These are phyloP conservation scores for Trichoplusia ni DNA, from an alignment of 1,140 invertebrate genomes.

Conservation along the genomic window DNA sequence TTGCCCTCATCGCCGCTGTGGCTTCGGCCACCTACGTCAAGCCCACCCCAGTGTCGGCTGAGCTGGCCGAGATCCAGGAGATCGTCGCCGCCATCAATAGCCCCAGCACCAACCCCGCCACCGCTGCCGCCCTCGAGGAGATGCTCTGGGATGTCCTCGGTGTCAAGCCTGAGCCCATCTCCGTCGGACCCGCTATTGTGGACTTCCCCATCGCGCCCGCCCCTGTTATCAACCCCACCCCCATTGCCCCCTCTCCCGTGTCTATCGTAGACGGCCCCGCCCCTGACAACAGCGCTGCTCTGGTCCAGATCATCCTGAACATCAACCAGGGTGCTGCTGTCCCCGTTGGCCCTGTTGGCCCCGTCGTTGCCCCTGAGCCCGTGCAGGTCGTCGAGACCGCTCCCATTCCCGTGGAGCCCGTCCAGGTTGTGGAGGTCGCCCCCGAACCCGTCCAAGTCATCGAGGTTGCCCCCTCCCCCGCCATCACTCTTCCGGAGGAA, in stretches of 20 bases:
- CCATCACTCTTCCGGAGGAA: slow-evolving; percentile 30
- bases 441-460: too few relatives aligned
- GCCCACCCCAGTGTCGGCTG: slow-evolving; percentile 28
- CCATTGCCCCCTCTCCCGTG: neutral
- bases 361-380: neutral
- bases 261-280: neutral
- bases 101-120: slow-evolving; percentile 34
- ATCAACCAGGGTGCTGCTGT: neutral
- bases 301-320: slow-evolving; percentile 35
- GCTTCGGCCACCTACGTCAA: slow-evolving; percentile 46
- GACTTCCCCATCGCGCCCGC: slow-evolving; percentile 28
- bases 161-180: slow-evolving; percentile 17
- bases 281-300: neutral
- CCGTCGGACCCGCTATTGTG: slow-evolving; percentile 28
- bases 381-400: slow-evolving; percentile 1
- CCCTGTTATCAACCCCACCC: slow-evolving; percentile 5
- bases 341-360: too few relatives aligned
- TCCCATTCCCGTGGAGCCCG: slow-evolving; percentile 14
- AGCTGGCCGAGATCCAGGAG: slow-evolving; percentile 26
- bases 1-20: slow-evolving; percentile 52
- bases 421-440: slow-evolving; percentile 3
- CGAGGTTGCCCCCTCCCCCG: slow-evolving; percentile 28
- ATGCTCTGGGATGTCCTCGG: slow-evolving; percentile 30
- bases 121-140: slow-evolving; percentile 19
- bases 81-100: slow-evolving; percentile 34